These are phyloP conservation scores for Watsonalla cultraria DNA, from an alignment of 2,888 invertebrate genomes.

Conservation along the genomic window DNA sequence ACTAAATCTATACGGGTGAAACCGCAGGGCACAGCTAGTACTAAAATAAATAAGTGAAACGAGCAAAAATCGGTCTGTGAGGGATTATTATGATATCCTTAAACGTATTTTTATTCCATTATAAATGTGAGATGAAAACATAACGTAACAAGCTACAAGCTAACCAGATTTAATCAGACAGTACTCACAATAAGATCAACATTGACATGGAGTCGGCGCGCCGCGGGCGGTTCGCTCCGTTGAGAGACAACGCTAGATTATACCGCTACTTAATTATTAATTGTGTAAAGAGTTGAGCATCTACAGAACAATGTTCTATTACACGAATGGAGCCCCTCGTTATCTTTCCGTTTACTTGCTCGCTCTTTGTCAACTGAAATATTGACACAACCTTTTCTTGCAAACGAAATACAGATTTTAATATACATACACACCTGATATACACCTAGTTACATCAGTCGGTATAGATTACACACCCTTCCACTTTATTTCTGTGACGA, in stretches of 20 bases:
- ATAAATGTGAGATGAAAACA: constrained; percentile 50
- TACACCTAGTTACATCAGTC: no score
- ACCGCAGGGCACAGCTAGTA: no score
- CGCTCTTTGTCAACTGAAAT: constrained; percentile 38
- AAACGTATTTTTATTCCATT: constrained; percentile 58
- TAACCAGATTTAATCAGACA: constrained; percentile 55
- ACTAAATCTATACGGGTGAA: no score
- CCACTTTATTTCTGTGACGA: no score
- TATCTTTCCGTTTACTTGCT: constrained; percentile 50
- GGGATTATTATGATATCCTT: constrained; percentile 18
- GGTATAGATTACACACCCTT: no score
- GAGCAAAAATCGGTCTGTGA: not conserved
- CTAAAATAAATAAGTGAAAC: not conserved
- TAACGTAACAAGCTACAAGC: constrained; percentile 34
- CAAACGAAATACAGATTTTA: not conserved
- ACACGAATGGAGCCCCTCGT: constrained; percentile 28
- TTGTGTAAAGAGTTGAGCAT: constrained; percentile 67
- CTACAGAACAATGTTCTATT: constrained; percentile 36
- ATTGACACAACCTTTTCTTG: constrained; percentile 38
- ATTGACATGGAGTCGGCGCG: constrained; percentile 43
- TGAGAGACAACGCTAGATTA: constrained; percentile 52
- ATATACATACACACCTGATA: no score
- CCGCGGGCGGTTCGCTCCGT: constrained; percentile 23
- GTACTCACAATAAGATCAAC: constrained; percentile 52
- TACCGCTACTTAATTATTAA: constrained; percentile 66